These are phyloP conservation scores for Limnephilus rhombicus DNA, from an alignment of 2,888 invertebrate genomes.

Conservation along the genomic window DNA sequence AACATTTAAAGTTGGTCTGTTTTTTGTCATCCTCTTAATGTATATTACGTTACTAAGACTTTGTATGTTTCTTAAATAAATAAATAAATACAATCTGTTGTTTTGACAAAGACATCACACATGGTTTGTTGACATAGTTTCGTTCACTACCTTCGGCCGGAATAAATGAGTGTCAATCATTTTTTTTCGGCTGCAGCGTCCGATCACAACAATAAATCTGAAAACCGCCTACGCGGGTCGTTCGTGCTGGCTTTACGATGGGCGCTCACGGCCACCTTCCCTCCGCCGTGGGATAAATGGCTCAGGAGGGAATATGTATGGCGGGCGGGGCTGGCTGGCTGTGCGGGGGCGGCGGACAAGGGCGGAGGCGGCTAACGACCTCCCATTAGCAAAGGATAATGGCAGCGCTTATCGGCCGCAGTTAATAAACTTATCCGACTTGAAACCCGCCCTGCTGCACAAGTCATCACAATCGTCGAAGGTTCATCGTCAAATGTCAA, in stretches of 20 bases:
- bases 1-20: too few relatives aligned
- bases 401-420: slow-evolving; percentile 66
- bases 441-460: slow-evolving; percentile 46
- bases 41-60: too few relatives aligned
- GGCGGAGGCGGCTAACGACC: slow-evolving; percentile 64
- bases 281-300: slow-evolving; percentile 60
- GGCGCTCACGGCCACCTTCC: slow-evolving; percentile 9
- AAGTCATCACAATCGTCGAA: slow-evolving; percentile 26
- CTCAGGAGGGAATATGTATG: slow-evolving; percentile 61
- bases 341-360: slow-evolving; percentile 49
- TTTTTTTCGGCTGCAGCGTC: slow-evolving; percentile 26
- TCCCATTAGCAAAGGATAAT: slow-evolving; percentile 64
- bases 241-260: slow-evolving; percentile 20
- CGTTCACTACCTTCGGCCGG: background rate
- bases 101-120: background rate
- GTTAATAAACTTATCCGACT: slow-evolving; percentile 64
- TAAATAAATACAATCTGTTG: background rate
- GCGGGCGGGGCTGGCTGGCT: slow-evolving; percentile 52
- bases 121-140: background rate
- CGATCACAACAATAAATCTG: slow-evolving; percentile 20
- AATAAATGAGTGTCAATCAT: slow-evolving; percentile 41
- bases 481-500: background rate
- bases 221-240: slow-evolving; percentile 42
- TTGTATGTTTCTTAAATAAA: too few relatives aligned
- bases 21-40: too few relatives aligned